These are phyloP conservation scores for Hoplodrina ambigua DNA, from an alignment of 2,888 invertebrate genomes.

Conservation along the genomic window DNA sequence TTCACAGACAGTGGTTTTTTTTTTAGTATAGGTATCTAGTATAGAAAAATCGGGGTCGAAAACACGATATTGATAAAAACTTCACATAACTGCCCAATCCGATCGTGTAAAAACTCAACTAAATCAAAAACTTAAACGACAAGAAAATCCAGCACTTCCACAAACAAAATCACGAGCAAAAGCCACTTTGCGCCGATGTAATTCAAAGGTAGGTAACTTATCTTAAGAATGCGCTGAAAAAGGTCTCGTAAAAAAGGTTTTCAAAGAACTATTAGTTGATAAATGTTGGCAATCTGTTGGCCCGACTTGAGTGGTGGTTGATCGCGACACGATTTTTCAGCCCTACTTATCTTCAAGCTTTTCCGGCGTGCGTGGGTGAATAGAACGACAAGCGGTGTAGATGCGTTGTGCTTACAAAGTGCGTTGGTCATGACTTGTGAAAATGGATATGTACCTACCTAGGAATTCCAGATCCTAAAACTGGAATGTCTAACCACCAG, in stretches of 20 bases:
- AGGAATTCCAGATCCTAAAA: too few relatives aligned
- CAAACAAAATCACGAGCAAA: constrained; percentile 37
- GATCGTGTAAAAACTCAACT: too few relatives aligned
- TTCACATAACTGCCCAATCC: too few relatives aligned
- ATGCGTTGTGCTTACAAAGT: constrained; percentile 3
- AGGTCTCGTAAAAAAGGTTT: constrained; percentile 48
- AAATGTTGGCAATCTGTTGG: constrained; percentile 53
- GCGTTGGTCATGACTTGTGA: background rate
- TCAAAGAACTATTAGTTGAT: constrained; percentile 55
- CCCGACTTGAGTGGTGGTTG: constrained; percentile 47
- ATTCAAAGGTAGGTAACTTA: constrained; percentile 47
- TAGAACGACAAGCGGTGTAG: constrained; percentile 8
- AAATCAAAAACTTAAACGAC: constrained; percentile 10
- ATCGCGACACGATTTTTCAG: constrained; percentile 51
- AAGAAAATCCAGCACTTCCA: constrained; percentile 7
- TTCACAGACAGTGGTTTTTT: too few relatives aligned
- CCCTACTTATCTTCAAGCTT: constrained; percentile 42
- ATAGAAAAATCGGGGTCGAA: too few relatives aligned
- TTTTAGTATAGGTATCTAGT: too few relatives aligned
- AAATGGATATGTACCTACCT: background rate
- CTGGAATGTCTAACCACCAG: too few relatives aligned
- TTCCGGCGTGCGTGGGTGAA: constrained; percentile 20
- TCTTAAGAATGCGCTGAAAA: constrained; percentile 44
- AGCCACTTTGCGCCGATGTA: constrained; percentile 27
- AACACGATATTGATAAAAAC: too few relatives aligned